Percentiles rank a stretch among this genome's conserved stretches.
phyloP scores from a whole-genome alignment of 2,888 invertebrate genomes.

The Neoascia interrupta region DNA sequence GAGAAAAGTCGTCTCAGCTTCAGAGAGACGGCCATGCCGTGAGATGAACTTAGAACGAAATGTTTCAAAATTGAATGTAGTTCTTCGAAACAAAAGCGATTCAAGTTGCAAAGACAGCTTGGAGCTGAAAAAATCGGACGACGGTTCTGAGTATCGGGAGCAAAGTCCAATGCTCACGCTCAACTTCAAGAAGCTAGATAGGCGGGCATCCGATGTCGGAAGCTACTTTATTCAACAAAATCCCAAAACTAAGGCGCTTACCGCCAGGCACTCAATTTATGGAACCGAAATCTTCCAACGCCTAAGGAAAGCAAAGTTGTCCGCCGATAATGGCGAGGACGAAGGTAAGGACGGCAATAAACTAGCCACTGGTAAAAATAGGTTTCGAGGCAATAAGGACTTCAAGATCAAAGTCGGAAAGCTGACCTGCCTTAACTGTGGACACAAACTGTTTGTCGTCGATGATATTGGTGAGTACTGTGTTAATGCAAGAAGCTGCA shows the following conservation, averaged over 20 bases:
- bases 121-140: neutral
- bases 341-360: neutral
- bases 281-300: constrained; percentile 60
- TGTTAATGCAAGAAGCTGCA: too few relatives aligned
- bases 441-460: constrained; percentile 58
- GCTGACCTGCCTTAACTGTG: constrained; percentile 54
- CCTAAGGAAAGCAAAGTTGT: constrained; percentile 15
- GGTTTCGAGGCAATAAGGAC: too few relatives aligned
- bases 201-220: constrained; percentile 54
- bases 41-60: neutral
- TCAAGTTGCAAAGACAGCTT: neutral
- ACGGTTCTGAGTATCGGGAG: too few relatives aligned
- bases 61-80: constrained; percentile 50
- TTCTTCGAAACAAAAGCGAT: constrained; percentile 27
- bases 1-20: neutral
- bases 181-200: constrained; percentile 54
- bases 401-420: constrained; percentile 63
- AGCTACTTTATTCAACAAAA: constrained; percentile 36
- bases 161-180: constrained; percentile 48
- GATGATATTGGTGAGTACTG: constrained; percentile 51
- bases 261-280: constrained; percentile 53
- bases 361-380: neutral
- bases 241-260: constrained; percentile 16
- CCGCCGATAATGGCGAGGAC: constrained; percentile 7
- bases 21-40: neutral